These are phyloP conservation scores for Mesoligia furuncula DNA, from an alignment of 2,888 invertebrate species.

Conservation along the genomic window DNA sequence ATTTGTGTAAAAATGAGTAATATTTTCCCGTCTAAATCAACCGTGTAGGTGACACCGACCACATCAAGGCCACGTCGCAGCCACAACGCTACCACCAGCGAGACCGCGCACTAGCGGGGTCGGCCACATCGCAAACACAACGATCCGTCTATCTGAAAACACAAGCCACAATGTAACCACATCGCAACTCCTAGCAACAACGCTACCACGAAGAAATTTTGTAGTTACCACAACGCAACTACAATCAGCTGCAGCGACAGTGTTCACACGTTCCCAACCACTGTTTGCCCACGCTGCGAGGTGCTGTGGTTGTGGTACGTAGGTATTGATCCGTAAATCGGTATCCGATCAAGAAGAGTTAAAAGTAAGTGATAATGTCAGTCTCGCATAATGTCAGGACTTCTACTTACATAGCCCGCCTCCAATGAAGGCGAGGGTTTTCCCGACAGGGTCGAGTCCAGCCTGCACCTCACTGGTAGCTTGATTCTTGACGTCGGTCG, in stretches of 20 bases:
- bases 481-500: not conserved
- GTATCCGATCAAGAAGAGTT: not conserved
- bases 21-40: too few relatives aligned
- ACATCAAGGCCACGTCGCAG: not conserved
- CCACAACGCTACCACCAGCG: not conserved
- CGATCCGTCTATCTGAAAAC: too few relatives aligned
- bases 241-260: not conserved
- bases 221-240: not conserved
- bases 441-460: constrained; percentile 46
- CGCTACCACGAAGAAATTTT: too few relatives aligned
- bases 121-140: not conserved
- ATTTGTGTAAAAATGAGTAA: too few relatives aligned
- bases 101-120: not conserved
- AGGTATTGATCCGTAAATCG: too few relatives aligned
- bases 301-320: not conserved
- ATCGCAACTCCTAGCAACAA: too few relatives aligned
- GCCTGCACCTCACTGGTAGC: constrained; percentile 33
- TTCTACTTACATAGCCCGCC: constrained; percentile 52
- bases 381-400: not conserved
- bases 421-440: constrained; percentile 32
- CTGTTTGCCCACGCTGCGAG: not conserved
- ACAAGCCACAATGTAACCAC: too few relatives aligned
- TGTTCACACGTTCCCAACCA: not conserved
- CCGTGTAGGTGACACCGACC: not conserved
- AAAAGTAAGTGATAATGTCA: not conserved